Percentiles rank a stretch among this genome's conserved stretches.
phyloP scores from a whole-genome alignment of 2,113 vertebrate species.

The Calyptommatus sinebrachiatus region DNA sequence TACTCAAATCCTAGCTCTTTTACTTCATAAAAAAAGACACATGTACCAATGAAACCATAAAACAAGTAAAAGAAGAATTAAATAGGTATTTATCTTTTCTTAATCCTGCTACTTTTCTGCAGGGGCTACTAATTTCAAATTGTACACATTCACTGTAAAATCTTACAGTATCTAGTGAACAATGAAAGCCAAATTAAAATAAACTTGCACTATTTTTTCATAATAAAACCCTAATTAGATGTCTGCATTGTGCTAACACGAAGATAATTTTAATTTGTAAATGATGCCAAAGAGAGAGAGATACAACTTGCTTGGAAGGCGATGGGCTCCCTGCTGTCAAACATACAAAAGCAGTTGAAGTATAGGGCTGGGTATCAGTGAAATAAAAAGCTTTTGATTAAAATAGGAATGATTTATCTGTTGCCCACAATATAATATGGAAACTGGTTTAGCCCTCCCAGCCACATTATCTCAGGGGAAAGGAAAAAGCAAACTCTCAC shows the following conservation, averaged over 20 bases:
- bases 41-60: no score
- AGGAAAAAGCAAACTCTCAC: constrained; percentile 10
- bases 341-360: neutral
- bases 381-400: constrained; percentile 22
- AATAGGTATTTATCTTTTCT: neutral
- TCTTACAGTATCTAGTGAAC: neutral
- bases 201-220: neutral
- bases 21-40: neutral
- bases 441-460: constrained; percentile 1
- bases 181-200: neutral
- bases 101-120: neutral
- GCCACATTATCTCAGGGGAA: neutral
- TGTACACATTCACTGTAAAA: no score
- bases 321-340: neutral
- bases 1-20: neutral
- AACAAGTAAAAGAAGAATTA: no score
- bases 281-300: neutral
- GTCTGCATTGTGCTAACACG: neutral
- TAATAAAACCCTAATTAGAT: neutral
- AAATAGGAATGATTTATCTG: neutral
- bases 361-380: neutral
- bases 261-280: neutral
- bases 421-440: neutral
- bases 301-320: neutral
- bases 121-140: neutral